Base-by-base conservation (phyloP, 1,140 invertebrate genomes). In the Drosophila pandora region DNA sequence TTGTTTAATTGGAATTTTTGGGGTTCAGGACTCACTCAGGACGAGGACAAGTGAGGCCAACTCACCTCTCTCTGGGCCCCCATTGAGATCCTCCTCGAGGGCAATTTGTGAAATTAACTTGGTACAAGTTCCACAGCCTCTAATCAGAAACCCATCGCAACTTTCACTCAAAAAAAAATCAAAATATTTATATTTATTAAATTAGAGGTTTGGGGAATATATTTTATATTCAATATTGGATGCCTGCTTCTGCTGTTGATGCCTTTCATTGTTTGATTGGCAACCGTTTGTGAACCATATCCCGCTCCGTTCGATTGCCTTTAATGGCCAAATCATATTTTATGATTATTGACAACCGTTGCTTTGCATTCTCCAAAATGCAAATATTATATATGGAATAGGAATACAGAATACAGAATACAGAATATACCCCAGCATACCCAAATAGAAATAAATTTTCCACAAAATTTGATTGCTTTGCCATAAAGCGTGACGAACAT, bases 1-100 rank as follows among this genome's bases (percentile, higher is more conserved):
- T 85, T 87, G 81, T 85, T 87, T 85, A 85, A 85, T 85, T 85
- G 82, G 81, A 85, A 85, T 85, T 87, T 81, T 49, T 28, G 48
- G 58, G 41, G 34, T 25, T 32, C 61, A 47, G 41, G 34, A 10
- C 41, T n/a, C n/a, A 10, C 12, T 13, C 6, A 17, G 17, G 13
- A n/a, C 22, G 22, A 21, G 2, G 41, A 13, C 22, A 8, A 10
- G 28, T 37, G 48, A 17, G 8, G 30, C 8, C 6, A 8, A 32
- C 41, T 45, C 69, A 63, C 68, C 68, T 63, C 30, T 52, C 37
- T 17, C n/a, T n/a, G n/a, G n/a, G n/a, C n/a, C n/a, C n/a, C n/a
- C 17, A 17, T 17, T 1, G 17, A 17, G 17, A 1, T 17, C 17
- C 17, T 17, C 50, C 71, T 64, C 28, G 50, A 73, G 70, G 59